Evolutionary conservation across 2,797 vertebrate species (phyloP), one percentile per base, ranked within the genome.

Genomic region (Amblyopsis hoosieri): DNA sequence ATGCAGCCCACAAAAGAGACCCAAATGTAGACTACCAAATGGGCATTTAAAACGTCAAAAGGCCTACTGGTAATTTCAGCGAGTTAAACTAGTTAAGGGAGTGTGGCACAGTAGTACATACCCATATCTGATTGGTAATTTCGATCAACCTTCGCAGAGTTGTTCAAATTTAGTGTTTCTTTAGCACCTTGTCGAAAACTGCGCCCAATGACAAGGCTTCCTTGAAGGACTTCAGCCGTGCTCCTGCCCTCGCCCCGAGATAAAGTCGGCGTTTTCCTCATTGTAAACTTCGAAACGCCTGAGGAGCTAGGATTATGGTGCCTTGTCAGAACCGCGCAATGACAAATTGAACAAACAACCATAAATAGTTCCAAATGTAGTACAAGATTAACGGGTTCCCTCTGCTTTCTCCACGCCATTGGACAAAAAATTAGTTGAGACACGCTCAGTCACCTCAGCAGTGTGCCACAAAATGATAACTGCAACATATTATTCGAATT

Each of bases 51-150:
- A 6, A 29, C 19, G 4, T 4, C 12, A 29, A 29, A 29, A 54
- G 4, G 10, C 29, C 13, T 12, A 48, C 3, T 12, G 46, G 12
- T 3, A 6, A 48, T 3, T 48, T 48, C 46, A 48, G n/a, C 12
- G 12, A n/a, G 11, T 48, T 48, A 48, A 29, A 29, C 23, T 29
- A 29, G 23, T 29, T 29, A 29, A 29, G 0, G 23, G 23, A 29
- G 23, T 29, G 23, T 29, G 23, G 23, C 23, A 29, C 23, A 29
- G 23, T 29, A 29, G 23, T 29, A 29, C 23, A 4, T 79, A 91
- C 92, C 77, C 77, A 85, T 80, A 6, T 92, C 92, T 23, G 85
- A 83, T 55, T 91, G 92, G 54, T 90, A 90, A 53, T 81, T 86
- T 0, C 60, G 12, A 19, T 87, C 72, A 57, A 37, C 5, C 17